Base-by-base conservation (phyloP, 1,140 invertebrate genomes). In the Lepidurus arcticus region DNA sequence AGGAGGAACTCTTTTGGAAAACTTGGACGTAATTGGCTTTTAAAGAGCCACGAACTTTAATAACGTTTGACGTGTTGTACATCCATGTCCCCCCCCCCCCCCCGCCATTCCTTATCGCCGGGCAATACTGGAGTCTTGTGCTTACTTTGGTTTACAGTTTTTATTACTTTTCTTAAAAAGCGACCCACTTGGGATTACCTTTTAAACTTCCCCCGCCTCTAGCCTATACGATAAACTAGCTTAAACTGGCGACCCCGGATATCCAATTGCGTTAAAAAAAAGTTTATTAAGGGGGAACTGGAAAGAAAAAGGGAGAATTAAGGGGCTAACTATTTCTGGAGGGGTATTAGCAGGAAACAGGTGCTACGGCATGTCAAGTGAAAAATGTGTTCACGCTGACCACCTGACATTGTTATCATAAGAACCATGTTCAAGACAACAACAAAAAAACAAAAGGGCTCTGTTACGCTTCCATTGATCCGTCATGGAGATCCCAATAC, bases 301-400 rank as follows among this genome's bases (percentile, higher is more conserved):
- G 53, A 65, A 16, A 11, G 45, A 8, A 65, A 65, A 65, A 65
- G 53, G 13, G 21, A 65, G 53, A 65, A 34, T 34, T 34, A 34
- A 65, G 21, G 53, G 13, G 16, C 53, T 7, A 47, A 21, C 8
- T 65, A 13, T 65, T 65, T 65, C 8, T 4, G n/a, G 6, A 65
- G 53, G 53, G 21, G 16, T 65, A 65, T 13, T 65, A 34, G n/a
- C 53, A 65, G 53, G 53, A 65, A 65, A 65, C 53, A 65, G 53
- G 53, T 65, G 53, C 53, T 65, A 65, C 53, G 21, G 16, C 53
- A 7, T 65, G 53, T n/a, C 53, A 65, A 65, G 53, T 65, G 53
- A 7, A 65, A 21, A 13, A 16, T 65, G 53, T 65, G 53, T 65
- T n/a, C 9, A n/a, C 53, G 53, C 16, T 65, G 53, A 65, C 53